Percentiles rank a stretch among this genome's conserved stretches.
Evolutionary conservation across 2,797 vertebrate species (phyloP).

Genomic region (Chloroceryle amazona): DNA sequence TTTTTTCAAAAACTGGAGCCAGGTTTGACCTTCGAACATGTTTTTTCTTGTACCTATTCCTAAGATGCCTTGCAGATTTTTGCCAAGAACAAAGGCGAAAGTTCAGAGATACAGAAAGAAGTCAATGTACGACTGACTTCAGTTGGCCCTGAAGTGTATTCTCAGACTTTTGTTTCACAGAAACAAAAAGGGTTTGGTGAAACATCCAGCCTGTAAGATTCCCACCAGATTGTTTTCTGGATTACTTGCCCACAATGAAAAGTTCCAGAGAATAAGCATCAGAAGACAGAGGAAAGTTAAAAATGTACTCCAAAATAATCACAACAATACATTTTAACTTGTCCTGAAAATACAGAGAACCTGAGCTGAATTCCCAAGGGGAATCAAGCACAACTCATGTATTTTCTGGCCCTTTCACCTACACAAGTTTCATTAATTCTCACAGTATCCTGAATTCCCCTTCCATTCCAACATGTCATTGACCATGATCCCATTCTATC

Average conservation of each 20-base stretch:
- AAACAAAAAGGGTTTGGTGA: background rate
- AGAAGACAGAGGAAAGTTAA: background rate
- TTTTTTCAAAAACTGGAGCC: background rate
- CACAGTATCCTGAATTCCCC: background rate
- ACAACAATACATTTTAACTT: background rate
- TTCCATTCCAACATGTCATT: background rate
- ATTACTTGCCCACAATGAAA: background rate
- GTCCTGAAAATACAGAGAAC: background rate
- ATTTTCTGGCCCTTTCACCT: background rate
- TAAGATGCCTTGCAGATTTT: background rate
- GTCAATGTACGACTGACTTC: background rate
- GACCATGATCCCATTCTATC: background rate
- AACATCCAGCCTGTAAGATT: background rate
- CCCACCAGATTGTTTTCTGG: background rate
- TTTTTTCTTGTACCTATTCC: background rate
- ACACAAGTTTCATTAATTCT: background rate
- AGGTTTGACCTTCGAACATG: background rate
- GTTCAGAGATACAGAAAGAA: background rate
- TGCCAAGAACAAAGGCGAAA: background rate
- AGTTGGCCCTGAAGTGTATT: background rate
- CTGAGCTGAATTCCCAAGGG: background rate
- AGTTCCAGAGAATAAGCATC: background rate
- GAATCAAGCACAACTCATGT: background rate
- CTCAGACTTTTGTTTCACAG: background rate
- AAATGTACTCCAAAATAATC: background rate